Percentiles rank a stretch among this genome's conserved stretches.
Conservation (phyloP, 1,140 invertebrate species). For the Globodera ellingtonae region DNA sequence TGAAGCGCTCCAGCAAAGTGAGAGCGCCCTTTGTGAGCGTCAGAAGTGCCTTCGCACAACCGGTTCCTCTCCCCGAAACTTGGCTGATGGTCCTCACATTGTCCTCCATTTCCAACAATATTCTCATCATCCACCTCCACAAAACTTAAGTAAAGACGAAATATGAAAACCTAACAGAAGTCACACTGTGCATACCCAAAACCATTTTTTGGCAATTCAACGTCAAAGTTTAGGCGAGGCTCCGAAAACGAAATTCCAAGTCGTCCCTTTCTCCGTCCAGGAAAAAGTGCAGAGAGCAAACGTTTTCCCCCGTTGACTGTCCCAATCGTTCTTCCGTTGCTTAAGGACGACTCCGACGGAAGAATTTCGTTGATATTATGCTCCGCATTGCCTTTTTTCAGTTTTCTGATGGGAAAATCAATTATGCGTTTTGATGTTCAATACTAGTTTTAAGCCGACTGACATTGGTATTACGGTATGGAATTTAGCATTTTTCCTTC, state of each 20-base stretch:
- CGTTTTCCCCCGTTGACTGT: neutral
- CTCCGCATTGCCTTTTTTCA: neutral
- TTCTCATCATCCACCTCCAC: neutral
- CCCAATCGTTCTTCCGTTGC: neutral
- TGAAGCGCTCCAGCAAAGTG: constrained; percentile 1
- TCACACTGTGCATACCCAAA: too few species aligned
- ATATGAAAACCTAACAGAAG: neutral
- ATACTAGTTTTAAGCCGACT: neutral
- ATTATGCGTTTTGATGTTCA: neutral
- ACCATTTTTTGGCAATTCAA: too few species aligned
- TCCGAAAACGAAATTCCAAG: too few species aligned
- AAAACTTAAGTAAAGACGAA: neutral
- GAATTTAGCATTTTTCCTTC: neutral
- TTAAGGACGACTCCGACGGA: neutral
- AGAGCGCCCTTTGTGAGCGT: neutral
- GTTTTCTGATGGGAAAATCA: neutral
- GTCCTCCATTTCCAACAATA: neutral
- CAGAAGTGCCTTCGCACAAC: too few species aligned
- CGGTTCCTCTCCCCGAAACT: too few species aligned
- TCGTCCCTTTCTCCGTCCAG: neutral
- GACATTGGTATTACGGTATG: neutral
- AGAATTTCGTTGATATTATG: neutral
- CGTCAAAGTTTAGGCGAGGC: too few species aligned
- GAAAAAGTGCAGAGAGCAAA: neutral
- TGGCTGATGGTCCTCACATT: neutral